Evolutionary conservation across 2,888 invertebrate species (phyloP), one percentile per base, ranked within the genome.

Genomic region (Oasisia sp.): DNA sequence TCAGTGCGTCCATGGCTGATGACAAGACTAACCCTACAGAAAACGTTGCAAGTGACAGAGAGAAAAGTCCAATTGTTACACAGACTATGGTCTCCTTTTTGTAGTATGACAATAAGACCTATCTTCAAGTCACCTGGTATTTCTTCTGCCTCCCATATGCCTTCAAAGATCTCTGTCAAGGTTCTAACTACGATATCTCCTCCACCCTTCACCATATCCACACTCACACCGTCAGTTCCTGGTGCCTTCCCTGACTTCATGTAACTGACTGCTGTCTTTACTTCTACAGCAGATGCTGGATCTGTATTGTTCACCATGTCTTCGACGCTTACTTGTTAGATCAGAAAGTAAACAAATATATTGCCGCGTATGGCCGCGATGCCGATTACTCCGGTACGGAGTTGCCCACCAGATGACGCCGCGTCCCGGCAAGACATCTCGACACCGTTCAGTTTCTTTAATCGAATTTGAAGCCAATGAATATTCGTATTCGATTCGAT

Each of bases 61-160:
- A 93, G 32, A 90, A 92, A 3, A 45, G 92, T 45, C 92, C 74
- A 92, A 32, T 92, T 93, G 89, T 92, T 93, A 19, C 91, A 92
- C 45, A 92, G 91, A 74, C 89, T 50, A 93, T 32, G 91, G 92
- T 92, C 12, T 91, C 74, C n/a, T 90, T 32, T 32, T 90, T 90
- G 1, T 90, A 90, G 27, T 32, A n/a, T 90, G 90, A 90, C 90
- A 27, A 90, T 90, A n/a, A 90, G 90, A 4, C 32, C 90, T 32
- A 27, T 90, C 90, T 90, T 90, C 19, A 32, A 90, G 19, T 90
- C 90, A 90, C 32, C 44, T 5, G 32, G 32, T 90, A 32, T 90
- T 90, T 90, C 32, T 90, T 32, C 90, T 27, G 90, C 32, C 90
- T 90, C 90, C 90, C 90, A 90, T 90, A 90, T 90, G 32, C 32